Percentiles rank a stretch among this genome's conserved stretches.
Conservation (phyloP, 2,113 vertebrate species). For the Arothron firmamentum region DNA sequence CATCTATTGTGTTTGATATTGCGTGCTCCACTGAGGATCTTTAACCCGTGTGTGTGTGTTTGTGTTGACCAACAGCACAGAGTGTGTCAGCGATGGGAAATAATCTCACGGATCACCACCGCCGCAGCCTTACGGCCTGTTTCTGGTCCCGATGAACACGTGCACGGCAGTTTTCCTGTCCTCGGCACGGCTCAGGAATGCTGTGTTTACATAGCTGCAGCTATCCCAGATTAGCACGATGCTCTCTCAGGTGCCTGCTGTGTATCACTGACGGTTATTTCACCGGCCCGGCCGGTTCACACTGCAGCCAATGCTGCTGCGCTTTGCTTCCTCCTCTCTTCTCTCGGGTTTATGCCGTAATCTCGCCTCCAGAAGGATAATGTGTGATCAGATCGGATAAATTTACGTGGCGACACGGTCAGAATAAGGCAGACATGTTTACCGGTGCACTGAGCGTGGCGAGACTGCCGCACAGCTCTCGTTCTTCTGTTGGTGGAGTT, state of each 20-base stretch:
- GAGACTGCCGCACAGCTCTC: constrained; percentile 9
- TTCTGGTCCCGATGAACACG: background rate
- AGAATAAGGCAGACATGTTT: background rate
- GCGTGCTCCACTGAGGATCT: background rate
- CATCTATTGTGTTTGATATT: background rate
- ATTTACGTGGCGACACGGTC: background rate
- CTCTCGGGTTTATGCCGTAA: constrained; percentile 9
- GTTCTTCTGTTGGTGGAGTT: constrained; percentile 17
- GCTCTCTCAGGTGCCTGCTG: constrained; percentile 61
- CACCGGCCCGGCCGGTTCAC: background rate
- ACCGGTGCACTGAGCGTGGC: background rate
- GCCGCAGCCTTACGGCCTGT: background rate
- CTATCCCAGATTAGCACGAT: constrained; percentile 41
- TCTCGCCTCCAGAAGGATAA: background rate
- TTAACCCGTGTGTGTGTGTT: too few relatives aligned
- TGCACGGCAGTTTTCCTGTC: background rate
- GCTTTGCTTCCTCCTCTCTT: background rate
- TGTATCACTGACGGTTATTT: constrained; percentile 54
- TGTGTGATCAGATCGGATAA: constrained; percentile 3
- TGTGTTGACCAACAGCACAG: background rate
- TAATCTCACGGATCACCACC: background rate
- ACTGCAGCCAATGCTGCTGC: constrained; percentile 1
- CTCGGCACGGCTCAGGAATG: constrained; percentile 54
- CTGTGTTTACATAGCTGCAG: constrained; percentile 64
- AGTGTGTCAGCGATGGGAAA: background rate